Evolutionary conservation across 2,797 vertebrate species (phyloP).

Genomic region (Chelonia mydas): DNA sequence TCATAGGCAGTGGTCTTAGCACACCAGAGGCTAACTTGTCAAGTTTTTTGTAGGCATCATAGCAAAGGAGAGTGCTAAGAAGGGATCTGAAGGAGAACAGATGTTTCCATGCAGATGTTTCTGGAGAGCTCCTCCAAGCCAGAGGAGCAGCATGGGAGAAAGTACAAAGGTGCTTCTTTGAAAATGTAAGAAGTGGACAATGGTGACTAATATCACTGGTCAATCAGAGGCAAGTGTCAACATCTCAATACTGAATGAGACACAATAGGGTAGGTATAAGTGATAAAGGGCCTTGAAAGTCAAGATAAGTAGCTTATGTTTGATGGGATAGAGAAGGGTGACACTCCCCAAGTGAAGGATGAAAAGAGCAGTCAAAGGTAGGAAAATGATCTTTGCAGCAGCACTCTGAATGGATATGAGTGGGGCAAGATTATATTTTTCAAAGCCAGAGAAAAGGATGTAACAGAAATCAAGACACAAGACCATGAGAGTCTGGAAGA

Average conservation of each 20-base stretch:
- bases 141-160: neutral
- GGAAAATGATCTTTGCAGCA: neutral
- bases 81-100: neutral
- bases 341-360: neutral
- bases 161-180: neutral
- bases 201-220: neutral
- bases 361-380: neutral
- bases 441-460: conserved; percentile 5
- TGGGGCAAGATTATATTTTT: neutral
- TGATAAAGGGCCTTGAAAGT: neutral
- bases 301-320: neutral
- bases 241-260: neutral
- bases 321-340: neutral
- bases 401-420: conserved; percentile 9
- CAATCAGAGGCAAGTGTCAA: neutral
- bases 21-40: neutral
- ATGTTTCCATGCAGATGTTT: conserved; percentile 25
- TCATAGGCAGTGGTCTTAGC: neutral
- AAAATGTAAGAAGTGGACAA: neutral
- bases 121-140: neutral
- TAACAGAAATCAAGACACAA: neutral
- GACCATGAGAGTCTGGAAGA: neutral
- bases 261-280: neutral
- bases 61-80: neutral
- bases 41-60: neutral